These are phyloP conservation scores for Chelonoidis abingdonii DNA, from an alignment of 2,113 vertebrate species.

Conservation along the genomic window DNA sequence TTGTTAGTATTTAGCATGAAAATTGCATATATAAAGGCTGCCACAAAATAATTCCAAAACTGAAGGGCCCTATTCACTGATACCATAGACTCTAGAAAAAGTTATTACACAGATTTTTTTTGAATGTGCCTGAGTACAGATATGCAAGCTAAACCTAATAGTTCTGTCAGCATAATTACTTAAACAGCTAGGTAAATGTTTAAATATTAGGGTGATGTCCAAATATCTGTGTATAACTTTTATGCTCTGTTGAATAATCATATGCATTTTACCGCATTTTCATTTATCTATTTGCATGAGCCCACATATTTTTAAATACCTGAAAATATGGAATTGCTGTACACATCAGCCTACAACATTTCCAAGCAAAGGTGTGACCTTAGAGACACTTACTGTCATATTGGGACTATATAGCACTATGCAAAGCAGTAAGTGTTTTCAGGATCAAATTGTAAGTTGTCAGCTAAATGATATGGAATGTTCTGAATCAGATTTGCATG, in stretches of 20 bases:
- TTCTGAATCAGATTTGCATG: not conserved
- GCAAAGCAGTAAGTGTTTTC: not conserved
- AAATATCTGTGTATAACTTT: constrained; percentile 25
- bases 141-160: not conserved
- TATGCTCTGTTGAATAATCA: constrained; percentile 11
- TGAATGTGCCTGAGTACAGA: not conserved
- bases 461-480: not conserved
- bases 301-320: constrained; percentile 6
- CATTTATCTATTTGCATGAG: constrained; percentile 38
- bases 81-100: not conserved
- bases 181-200: constrained; percentile 5
- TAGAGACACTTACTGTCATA: not conserved
- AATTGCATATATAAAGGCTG: not conserved
- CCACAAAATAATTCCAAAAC: not conserved
- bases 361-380: not conserved
- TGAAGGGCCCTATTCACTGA: not conserved
- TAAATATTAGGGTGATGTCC: constrained; percentile 11
- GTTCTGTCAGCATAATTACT: not conserved
- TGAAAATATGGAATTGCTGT: not conserved
- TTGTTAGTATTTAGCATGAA: not conserved
- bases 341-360: not conserved
- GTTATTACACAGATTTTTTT: not conserved
- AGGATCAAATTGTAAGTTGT: not conserved
- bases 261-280: constrained; percentile 18
- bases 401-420: not conserved